Evolutionary conservation across 2,113 vertebrate genomes (phyloP).

Genomic region (Numida meleagris): DNA sequence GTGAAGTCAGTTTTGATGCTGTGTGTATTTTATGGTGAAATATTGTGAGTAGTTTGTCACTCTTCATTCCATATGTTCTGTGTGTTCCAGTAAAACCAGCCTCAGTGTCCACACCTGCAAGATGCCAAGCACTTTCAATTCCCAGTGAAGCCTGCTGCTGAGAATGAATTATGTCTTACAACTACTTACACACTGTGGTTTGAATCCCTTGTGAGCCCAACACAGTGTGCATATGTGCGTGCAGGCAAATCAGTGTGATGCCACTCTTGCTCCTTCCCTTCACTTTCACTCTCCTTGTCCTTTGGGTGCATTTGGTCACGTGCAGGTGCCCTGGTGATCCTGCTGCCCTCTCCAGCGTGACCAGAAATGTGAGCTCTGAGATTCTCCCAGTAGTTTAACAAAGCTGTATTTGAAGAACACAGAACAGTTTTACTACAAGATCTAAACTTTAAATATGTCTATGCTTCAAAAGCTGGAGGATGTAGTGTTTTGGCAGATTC

Average conservation of each 20-base stretch:
- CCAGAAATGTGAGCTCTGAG: neutral
- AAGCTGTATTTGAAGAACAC: neutral
- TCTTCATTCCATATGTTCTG: neutral
- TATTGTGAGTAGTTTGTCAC: neutral
- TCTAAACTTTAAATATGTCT: neutral
- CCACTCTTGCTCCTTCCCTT: rapidly evolving
- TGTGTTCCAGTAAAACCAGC: neutral
- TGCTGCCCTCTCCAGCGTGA: neutral
- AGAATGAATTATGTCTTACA: neutral
- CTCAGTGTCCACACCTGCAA: neutral
- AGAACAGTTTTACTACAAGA: neutral
- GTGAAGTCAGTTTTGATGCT: neutral
- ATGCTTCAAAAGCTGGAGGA: neutral
- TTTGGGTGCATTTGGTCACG: rapidly evolving
- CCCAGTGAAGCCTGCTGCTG: neutral
- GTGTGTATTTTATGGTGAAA: neutral
- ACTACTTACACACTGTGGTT: rapidly evolving
- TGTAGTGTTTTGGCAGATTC: neutral
- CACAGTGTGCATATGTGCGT: rapidly evolving
- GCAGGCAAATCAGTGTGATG: neutral
- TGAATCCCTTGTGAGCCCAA: neutral
- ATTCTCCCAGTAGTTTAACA: neutral
- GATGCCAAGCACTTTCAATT: neutral
- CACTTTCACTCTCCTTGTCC: rapidly evolving
- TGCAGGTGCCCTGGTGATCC: neutral